Evolutionary conservation across 2,113 vertebrate genomes (phyloP).

Genomic region (Hemiprocne comata): DNA sequence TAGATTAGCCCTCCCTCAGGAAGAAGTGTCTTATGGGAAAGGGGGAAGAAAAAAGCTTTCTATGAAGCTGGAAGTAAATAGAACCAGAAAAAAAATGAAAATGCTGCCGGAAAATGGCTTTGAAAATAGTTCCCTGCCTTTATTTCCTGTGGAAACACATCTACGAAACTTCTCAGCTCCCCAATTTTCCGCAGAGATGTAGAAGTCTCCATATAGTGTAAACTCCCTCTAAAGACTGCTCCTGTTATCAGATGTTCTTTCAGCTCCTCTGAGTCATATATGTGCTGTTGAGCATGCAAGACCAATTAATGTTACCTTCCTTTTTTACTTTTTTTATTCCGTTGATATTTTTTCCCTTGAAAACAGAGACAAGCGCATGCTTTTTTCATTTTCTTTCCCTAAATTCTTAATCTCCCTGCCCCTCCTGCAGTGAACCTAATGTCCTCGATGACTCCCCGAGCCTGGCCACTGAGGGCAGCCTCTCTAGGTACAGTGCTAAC

Average conservation of each 20-base stretch:
- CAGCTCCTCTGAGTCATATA: constrained; percentile 63
- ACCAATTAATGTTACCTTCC: constrained; percentile 71
- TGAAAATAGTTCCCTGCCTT: background rate
- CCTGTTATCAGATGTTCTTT: constrained; percentile 59
- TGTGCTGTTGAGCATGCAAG: constrained; percentile 71
- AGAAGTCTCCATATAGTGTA: constrained; percentile 22
- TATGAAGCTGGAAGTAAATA: constrained; percentile 22
- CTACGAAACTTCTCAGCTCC: background rate
- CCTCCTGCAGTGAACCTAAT: constrained; percentile 99
- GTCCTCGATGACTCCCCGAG: constrained; percentile 99
- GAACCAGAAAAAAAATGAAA: background rate
- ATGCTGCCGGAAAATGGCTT: constrained; percentile 1
- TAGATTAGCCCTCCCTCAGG: background rate
- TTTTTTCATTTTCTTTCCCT: constrained; percentile 84
- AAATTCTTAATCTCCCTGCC: constrained; percentile 91
- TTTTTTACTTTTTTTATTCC: constrained; percentile 74
- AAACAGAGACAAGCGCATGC: constrained; percentile 79
- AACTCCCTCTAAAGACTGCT: constrained; percentile 40
- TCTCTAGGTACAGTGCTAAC: constrained; percentile 99
- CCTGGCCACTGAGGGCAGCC: constrained; percentile 97
- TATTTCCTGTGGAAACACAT: constrained; percentile 1
- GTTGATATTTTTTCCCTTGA: constrained; percentile 72
- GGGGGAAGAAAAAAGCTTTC: background rate
- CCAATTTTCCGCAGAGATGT: background rate
- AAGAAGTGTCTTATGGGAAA: background rate